Percentiles rank a stretch among this genome's conserved stretches.
Evolutionary conservation across 1,140 invertebrate genomes (phyloP).

Genomic region (Halesus radiatus): DNA sequence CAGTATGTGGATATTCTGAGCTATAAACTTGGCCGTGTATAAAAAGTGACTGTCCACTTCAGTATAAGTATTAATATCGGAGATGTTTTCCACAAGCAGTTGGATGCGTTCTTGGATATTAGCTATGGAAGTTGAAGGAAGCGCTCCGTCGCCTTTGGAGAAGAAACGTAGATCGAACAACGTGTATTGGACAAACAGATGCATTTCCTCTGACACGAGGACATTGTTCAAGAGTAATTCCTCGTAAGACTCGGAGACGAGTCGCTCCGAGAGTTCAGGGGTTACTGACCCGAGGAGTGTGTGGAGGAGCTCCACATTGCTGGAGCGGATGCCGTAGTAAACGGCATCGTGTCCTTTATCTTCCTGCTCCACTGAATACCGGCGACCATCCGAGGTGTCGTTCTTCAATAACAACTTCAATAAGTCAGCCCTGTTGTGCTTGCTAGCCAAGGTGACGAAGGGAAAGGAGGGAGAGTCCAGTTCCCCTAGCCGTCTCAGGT

Average conservation of each 20-base stretch:
- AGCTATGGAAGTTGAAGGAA: no score
- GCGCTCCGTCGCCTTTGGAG: neutral
- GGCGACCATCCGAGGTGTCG: no score
- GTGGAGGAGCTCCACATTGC: neutral
- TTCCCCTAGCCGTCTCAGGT: no score
- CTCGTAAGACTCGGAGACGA: neutral
- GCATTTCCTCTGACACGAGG: neutral
- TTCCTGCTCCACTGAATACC: neutral
- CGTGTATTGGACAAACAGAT: neutral
- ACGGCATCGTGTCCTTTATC: neutral
- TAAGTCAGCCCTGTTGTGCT: no score
- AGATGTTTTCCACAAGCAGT: neutral
- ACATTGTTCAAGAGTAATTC: conserved; percentile 8
- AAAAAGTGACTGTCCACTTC: no score
- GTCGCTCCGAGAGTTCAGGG: neutral
- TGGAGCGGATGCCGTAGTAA: conserved; percentile 11
- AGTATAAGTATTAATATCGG: neutral
- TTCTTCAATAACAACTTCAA: no score
- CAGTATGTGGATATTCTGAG: neutral
- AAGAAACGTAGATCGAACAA: conserved; percentile 1
- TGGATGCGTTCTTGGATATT: neutral
- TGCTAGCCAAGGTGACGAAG: no score
- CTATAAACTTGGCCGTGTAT: neutral
- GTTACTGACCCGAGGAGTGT: neutral
- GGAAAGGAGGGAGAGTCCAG: no score